Conservation (phyloP, 1,140 invertebrate species). For the Plodia interpunctella region DNA sequence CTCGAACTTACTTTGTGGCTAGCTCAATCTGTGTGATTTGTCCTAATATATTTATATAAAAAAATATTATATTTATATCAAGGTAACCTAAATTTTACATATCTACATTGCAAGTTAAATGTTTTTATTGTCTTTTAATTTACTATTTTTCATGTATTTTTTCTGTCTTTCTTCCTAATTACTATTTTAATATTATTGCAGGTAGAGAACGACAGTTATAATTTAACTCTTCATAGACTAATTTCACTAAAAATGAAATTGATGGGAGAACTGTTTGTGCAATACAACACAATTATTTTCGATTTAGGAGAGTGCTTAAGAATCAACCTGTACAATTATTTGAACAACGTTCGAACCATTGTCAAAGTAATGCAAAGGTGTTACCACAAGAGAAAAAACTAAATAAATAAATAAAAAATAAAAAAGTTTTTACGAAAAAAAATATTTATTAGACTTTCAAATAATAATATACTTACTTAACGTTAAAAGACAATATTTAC, state of each 20-base stretch:
- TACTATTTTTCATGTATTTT: background rate
- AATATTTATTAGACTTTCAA: slow-evolving; percentile 8
- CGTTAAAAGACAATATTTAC: slow-evolving; percentile 29
- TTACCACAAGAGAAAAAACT: slow-evolving; percentile 23
- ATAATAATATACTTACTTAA: slow-evolving; percentile 40
- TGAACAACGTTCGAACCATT: slow-evolving; percentile 27
- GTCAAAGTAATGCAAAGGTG: slow-evolving; percentile 34
- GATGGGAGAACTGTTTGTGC: slow-evolving; percentile 27
- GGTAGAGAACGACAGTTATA: slow-evolving; percentile 47
- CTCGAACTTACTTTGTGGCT: too few relatives aligned
- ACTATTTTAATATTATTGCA: slow-evolving; percentile 24
- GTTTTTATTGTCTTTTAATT: background rate
- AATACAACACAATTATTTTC: slow-evolving; percentile 21
- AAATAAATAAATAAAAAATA: background rate
- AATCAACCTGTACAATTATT: slow-evolving; percentile 24
- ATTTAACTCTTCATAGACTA: slow-evolving; percentile 37
- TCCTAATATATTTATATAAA: too few relatives aligned
- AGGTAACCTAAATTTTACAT: too few relatives aligned
- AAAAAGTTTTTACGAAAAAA: background rate
- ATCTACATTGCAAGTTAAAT: too few relatives aligned
- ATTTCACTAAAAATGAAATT: slow-evolving; percentile 32
- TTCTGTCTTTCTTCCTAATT: background rate
- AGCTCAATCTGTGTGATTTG: too few relatives aligned
- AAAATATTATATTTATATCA: too few relatives aligned
- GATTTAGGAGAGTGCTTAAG: slow-evolving; percentile 38